Base-by-base conservation (phyloP, 2,113 vertebrate genomes). In the Tinamus guttatus region DNA sequence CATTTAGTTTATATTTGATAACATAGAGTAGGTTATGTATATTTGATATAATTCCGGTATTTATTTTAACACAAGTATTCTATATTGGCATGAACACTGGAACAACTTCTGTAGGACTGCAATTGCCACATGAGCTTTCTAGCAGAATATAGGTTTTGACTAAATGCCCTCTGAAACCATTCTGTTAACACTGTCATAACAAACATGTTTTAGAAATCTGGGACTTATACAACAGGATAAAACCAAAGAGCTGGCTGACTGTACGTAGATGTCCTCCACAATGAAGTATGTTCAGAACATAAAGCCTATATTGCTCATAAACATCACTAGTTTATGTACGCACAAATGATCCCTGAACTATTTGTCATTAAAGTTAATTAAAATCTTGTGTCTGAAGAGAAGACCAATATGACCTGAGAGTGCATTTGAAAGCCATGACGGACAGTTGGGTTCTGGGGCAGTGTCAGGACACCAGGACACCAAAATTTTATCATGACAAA, bases 401-500 rank as follows among this genome's bases (percentile, higher is more conserved):
- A 82, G 19, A 90, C 68, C 30, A 90, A 49, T 10, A 52, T 5
- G 6, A 49, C 24, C 77, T 43, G 67, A 36, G 43, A 84, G 52
- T 54, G 77, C 83, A 76, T 81, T 95, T 91, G 76, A 68, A 88
- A 88, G 47, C 56, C 80, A 58, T 86, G 88, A 63, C 1, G 70
- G 83, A 19, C 0, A 0, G 34, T 54, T 45, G n/a, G 60, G 82
- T 60, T 91, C 41, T 11, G 1, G 2, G 24, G 19, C 36, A 83
- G 3, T 27, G 7, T 21, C 0, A 0, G 43, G 16, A 40, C 1
- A 9, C 36, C 27, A 27, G 22, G 16, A 40, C 1, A 9, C 36
- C 27, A 27, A 20, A 24, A 6, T 59, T 30, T 60, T 40, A 30
- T 20, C 45, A 1, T 1, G 4, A 36, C 36, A 83, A 59, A 65